phyloP scores from a whole-genome alignment of 2,113 vertebrate species.

The Chionodraco myersi region DNA sequence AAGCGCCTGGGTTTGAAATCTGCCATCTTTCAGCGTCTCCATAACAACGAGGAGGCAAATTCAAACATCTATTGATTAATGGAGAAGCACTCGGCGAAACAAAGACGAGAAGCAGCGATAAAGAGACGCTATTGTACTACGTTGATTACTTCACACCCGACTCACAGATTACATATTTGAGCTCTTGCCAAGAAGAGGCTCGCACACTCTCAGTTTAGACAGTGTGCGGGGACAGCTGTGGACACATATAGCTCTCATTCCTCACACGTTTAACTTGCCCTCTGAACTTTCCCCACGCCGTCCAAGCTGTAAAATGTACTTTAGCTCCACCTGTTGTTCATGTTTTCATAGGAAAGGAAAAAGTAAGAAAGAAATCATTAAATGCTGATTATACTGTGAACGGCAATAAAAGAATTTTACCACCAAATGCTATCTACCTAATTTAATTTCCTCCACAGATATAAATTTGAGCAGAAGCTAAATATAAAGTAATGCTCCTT shows the following conservation, averaged over 20 bases:
- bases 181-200: conserved; percentile 5
- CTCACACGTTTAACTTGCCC: conserved; percentile 34
- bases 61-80: conserved; percentile 31
- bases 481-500: neutral
- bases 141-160: neutral
- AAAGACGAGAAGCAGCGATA: conserved; percentile 14
- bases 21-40: neutral
- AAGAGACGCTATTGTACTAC: conserved; percentile 10
- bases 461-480: neutral
- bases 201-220: conserved; percentile 2
- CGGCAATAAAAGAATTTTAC: neutral
- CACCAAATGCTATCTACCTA: neutral
- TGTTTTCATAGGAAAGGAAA: neutral
- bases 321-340: conserved; percentile 29
- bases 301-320: conserved; percentile 1
- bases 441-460: neutral
- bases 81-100: conserved; percentile 7
- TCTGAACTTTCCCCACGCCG: conserved; percentile 11
- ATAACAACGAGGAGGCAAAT: conserved; percentile 11
- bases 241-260: conserved; percentile 31
- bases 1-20: neutral
- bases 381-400: neutral
- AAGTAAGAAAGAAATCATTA: neutral
- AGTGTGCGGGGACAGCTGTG: conserved; percentile 23
- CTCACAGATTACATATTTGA: conserved; percentile 29